Evolutionary conservation across 2,888 invertebrate species (phyloP), one percentile per base, ranked within the genome.

Genomic region (Beris chalybata): DNA sequence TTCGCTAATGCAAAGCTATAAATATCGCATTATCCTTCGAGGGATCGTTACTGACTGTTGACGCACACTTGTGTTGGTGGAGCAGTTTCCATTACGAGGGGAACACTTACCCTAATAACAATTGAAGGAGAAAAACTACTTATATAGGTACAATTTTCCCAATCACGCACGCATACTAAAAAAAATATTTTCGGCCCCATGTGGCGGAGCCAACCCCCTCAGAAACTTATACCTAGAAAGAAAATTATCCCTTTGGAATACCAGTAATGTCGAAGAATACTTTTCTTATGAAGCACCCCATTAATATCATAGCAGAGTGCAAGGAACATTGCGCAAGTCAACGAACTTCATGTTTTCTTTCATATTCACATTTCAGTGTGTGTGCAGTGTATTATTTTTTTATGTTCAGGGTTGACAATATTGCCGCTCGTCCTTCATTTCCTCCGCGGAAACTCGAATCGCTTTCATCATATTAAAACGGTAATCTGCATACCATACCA

Each of bases 41-140:
- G 13, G 48, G n/a, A 48, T 13, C 11, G 15, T n/a, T 15, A 48
- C 13, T 48, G 48, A 48, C 15, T 4, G 6, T n/a, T 9, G 52
- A 29, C 9, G 4, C 15, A 4, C 22, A 29, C 15, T 52, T 22
- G 22, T 11, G 15, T 11, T n/a, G 52, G 11, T 29, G 22, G 9
- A 4, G 5, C n/a, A 22, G 22, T 15, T 22, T 29, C 52, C 15
- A 15, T 52, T 54, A 4, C 32, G 29, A 31, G 54, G 31, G 30
- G 5, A 11, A 13, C 47, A 13, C 12, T 47, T 6, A 6, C 12
- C 47, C 12, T 47, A 12, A 47, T 15, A 13, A 50, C 29, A 50
- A 15, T 15, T 50, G 61, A 61, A 61, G 61, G 61, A 29, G 61
- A 61, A 61, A n/a, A 61, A 61, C 61, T 61, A 61, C 61, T 38